Evolutionary conservation across 2,113 vertebrate species (phyloP).

Genomic region (Sigmodon hispidus): DNA sequence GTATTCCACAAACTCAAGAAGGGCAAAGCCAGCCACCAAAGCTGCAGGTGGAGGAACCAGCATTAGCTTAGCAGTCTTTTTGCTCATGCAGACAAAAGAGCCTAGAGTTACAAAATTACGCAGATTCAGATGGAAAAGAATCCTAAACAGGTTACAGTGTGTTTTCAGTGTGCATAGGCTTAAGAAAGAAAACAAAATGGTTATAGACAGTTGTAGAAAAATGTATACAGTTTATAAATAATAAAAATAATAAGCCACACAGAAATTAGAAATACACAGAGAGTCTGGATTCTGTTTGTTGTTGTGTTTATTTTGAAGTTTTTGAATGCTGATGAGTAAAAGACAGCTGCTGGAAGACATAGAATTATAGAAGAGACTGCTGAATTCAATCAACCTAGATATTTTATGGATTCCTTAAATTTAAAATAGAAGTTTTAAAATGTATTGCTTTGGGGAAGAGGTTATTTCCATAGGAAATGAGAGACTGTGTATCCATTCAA

Average conservation of each 20-base stretch:
- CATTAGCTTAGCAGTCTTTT: neutral
- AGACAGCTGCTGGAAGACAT: neutral
- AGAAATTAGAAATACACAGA: neutral
- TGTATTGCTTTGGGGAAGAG: neutral
- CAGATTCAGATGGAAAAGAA: neutral
- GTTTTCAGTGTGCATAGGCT: neutral
- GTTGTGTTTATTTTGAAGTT: neutral
- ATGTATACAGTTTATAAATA: neutral
- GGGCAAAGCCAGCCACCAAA: neutral
- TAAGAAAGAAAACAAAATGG: neutral
- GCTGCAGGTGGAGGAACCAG: neutral
- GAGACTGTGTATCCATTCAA: neutral
- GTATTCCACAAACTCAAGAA: neutral
- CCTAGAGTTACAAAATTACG: neutral
- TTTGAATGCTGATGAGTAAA: neutral
- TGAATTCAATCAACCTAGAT: neutral
- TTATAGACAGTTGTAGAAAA: neutral
- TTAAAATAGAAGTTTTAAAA: neutral
- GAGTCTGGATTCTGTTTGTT: neutral
- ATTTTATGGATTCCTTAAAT: neutral
- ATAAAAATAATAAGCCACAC: neutral
- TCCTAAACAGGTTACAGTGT: neutral
- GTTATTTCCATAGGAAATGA: neutral
- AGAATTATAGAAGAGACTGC: neutral
- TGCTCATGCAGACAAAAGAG: neutral